A percentile compares a stretch with the other conserved stretches of the same genome.
These are phyloP conservation scores for Unio delphinus DNA, from an alignment of 2,888 invertebrate species.

Conservation along the genomic window DNA sequence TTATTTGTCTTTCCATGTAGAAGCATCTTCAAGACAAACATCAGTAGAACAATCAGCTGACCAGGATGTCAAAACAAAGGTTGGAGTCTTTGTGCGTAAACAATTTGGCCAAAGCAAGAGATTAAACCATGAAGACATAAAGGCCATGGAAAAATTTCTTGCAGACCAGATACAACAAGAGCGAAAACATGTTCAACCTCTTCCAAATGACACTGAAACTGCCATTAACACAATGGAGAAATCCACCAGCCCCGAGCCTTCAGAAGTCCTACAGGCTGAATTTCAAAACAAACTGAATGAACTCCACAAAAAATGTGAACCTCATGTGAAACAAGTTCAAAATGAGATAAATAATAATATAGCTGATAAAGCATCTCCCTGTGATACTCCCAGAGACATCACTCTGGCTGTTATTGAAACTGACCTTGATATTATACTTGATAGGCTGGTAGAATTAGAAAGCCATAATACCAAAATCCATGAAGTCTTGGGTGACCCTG, in stretches of 20 bases:
- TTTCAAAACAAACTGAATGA: constrained; percentile 9
- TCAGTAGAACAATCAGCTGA: constrained; percentile 23
- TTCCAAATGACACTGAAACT: too few relatives aligned
- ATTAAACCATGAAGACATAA: constrained; percentile 57
- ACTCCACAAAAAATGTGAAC: constrained; percentile 14
- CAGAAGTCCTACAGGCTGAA: constrained; percentile 3
- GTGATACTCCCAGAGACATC: too few relatives aligned
- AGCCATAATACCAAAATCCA: constrained; percentile 39
- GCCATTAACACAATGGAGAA: constrained; percentile 1
- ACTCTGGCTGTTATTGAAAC: constrained; percentile 13
- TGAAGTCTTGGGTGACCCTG: constrained; percentile 39
- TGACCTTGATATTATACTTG: constrained; percentile 30
- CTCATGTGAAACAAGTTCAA: too few relatives aligned
- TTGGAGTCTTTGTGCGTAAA: constrained; percentile 51
- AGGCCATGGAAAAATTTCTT: constrained; percentile 45
- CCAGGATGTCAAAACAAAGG: constrained; percentile 46
- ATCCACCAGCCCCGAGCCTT: constrained; percentile 4
- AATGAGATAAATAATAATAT: too few relatives aligned
- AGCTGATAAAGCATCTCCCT: not conserved
- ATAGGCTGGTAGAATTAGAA: constrained; percentile 31
- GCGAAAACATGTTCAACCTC: constrained; percentile 13
- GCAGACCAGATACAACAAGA: constrained; percentile 39
- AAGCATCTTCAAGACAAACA: not conserved
- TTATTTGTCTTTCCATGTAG: too few relatives aligned
- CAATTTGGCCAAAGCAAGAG: constrained; percentile 58